Conservation (phyloP, 2,888 invertebrate species). For the Yponomeuta sedellus region DNA sequence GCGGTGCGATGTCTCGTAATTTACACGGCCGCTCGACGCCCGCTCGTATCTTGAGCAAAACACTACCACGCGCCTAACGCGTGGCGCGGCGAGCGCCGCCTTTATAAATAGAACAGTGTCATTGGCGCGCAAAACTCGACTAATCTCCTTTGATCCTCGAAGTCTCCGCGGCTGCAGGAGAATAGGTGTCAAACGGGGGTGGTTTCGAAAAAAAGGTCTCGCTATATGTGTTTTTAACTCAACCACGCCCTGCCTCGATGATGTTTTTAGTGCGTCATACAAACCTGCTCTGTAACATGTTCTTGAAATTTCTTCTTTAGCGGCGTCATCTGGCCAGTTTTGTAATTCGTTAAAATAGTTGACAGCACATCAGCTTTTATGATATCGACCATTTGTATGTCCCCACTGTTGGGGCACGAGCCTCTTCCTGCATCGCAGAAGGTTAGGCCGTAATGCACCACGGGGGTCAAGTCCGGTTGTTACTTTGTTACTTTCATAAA, state of each 20-base stretch:
- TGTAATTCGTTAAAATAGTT: not conserved
- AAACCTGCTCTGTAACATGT: not conserved
- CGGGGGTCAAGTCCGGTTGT: no score
- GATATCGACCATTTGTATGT: no score
- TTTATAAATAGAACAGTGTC: constrained; percentile 57
- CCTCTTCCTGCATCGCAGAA: no score
- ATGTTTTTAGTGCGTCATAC: not conserved
- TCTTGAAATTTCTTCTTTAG: not conserved
- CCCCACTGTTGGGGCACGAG: no score
- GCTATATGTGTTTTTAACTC: not conserved
- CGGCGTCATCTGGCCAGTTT: not conserved
- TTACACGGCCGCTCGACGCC: constrained; percentile 6
- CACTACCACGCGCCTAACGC: constrained; percentile 64
- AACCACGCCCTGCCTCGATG: constrained; percentile 4
- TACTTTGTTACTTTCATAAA: no score
- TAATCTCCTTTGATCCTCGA: not conserved
- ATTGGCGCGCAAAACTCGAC: constrained; percentile 11
- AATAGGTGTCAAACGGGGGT: not conserved
- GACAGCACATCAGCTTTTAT: no score
- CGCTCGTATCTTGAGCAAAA: constrained; percentile 50
- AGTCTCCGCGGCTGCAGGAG: not conserved
- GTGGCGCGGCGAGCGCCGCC: constrained; percentile 61
- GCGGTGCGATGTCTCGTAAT: constrained; percentile 2
- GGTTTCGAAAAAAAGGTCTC: not conserved
- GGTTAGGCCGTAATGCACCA: no score